phyloP scores from a whole-genome alignment of 2,113 vertebrate species.

The Pelecanus crispus region DNA sequence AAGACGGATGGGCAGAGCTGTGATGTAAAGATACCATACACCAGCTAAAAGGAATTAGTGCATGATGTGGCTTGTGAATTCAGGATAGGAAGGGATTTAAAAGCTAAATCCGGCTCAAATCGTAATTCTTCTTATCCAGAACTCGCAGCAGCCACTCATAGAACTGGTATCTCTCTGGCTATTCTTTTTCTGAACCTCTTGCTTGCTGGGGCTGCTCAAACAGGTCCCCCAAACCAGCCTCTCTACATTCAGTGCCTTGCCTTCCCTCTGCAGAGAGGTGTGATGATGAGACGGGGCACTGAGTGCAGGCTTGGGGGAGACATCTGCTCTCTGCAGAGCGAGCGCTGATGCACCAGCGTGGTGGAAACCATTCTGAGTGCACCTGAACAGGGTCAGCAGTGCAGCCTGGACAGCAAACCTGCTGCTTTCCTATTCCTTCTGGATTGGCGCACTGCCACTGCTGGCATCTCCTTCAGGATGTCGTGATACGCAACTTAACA shows the following conservation, averaged over 20 bases:
- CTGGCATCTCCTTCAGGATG: not conserved
- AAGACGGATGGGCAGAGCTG: not conserved
- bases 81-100: not conserved
- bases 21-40: not conserved
- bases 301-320: not conserved
- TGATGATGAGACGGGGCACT: not conserved
- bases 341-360: not conserved
- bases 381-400: not conserved
- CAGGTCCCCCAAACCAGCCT: not conserved
- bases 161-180: not conserved
- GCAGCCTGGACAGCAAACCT: fast-evolving
- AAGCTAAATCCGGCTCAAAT: not conserved
- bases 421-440: not conserved
- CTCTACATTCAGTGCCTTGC: not conserved
- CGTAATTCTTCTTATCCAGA: not conserved
- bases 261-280: not conserved
- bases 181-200: not conserved
- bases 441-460: not conserved
- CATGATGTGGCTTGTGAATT: not conserved
- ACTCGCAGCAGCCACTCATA: not conserved
- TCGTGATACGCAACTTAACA: not conserved
- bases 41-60: not conserved
- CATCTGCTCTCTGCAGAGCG: not conserved
- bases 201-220: not conserved
- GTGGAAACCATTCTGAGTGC: not conserved